These are phyloP conservation scores for Epistrophe eligans DNA, from an alignment of 2,888 invertebrate species.

Conservation along the genomic window DNA sequence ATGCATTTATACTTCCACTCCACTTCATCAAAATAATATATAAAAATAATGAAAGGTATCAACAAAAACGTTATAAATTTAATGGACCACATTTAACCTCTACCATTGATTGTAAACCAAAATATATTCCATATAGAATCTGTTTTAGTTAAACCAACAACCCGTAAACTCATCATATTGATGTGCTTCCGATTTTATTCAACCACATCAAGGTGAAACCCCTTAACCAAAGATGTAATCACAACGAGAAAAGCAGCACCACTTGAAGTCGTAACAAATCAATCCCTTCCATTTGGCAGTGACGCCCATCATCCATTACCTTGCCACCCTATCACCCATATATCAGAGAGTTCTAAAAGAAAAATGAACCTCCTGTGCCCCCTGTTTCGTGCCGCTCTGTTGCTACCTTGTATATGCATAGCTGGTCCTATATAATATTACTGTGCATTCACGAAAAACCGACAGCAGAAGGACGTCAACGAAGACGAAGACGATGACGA, in stretches of 20 bases:
- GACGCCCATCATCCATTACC: slow-evolving; percentile 69
- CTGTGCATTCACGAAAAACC: slow-evolving; percentile 47
- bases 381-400: not conserved
- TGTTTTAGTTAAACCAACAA: slow-evolving; percentile 39
- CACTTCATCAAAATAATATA: not conserved
- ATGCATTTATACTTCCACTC: not conserved
- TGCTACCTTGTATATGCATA: not conserved
- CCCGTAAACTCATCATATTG: slow-evolving; percentile 69
- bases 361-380: slow-evolving; percentile 1
- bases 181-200: slow-evolving; percentile 66
- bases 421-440: slow-evolving; percentile 5
- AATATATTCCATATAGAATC: slow-evolving; percentile 52
- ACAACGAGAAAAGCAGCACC: slow-evolving; percentile 62
- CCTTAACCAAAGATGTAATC: slow-evolving; percentile 52
- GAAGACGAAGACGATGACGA: slow-evolving; percentile 5
- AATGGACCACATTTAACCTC: slow-evolving; percentile 42
- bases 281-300: slow-evolving; percentile 69
- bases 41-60: slow-evolving; percentile 3
- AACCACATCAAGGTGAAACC: slow-evolving; percentile 63
- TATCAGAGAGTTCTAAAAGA: not conserved
- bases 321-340: not conserved
- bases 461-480: slow-evolving; percentile 42
- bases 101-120: not conserved
- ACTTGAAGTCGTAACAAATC: slow-evolving; percentile 74
- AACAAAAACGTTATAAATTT: slow-evolving; percentile 39